Conservation (phyloP, 2,113 vertebrate species). For the Mustelus asterias region DNA sequence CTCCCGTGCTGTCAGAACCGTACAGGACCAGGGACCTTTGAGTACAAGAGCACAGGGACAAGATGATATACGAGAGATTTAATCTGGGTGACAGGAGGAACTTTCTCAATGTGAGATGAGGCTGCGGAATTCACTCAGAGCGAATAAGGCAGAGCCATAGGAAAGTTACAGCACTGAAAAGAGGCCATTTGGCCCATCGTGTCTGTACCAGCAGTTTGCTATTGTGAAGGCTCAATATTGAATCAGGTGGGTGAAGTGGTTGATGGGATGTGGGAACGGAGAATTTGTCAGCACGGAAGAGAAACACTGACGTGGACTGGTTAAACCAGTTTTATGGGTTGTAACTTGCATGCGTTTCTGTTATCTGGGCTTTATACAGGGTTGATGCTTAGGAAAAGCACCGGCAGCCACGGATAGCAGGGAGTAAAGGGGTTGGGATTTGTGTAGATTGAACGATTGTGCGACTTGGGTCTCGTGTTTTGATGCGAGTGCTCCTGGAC, state of each 20-base stretch:
- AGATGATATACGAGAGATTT: no score
- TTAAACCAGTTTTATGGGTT: background rate
- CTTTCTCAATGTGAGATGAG: no score
- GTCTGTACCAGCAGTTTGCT: no score
- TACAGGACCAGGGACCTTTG: no score
- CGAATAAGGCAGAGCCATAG: no score
- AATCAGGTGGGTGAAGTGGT: background rate
- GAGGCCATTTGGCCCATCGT: no score
- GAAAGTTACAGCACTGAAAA: no score
- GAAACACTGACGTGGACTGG: background rate
- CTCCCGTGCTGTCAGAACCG: no score
- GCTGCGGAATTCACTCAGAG: no score
- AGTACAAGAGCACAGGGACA: no score
- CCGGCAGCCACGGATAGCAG: background rate
- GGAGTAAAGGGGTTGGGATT: background rate
- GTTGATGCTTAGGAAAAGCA: background rate
- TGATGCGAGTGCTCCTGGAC: background rate
- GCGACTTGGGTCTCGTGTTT: background rate
- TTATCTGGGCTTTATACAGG: background rate
- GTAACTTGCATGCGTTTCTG: background rate
- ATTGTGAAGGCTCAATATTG: background rate
- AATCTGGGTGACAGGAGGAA: no score
- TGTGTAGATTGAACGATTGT: background rate
- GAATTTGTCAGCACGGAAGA: background rate
- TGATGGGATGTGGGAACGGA: background rate